Percentiles rank a stretch among this genome's conserved stretches.
Evolutionary conservation across 2,113 vertebrate genomes (phyloP).

Genomic region (Chamaetylas fuelleborni): DNA sequence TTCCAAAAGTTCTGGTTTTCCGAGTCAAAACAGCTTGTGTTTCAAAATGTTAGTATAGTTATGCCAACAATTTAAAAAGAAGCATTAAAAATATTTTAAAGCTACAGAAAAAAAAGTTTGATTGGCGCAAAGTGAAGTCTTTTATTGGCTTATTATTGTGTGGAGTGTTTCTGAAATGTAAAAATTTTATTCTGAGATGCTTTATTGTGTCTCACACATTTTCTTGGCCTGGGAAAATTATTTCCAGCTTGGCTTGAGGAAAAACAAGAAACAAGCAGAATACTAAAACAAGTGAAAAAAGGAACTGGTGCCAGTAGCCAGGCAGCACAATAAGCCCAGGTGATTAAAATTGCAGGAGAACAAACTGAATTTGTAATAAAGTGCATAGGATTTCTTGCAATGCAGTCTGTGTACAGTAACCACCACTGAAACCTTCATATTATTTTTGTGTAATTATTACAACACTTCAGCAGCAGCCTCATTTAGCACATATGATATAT

Average conservation of each 20-base stretch:
- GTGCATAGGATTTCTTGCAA: not conserved
- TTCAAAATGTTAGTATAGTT: not conserved
- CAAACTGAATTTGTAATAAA: not conserved
- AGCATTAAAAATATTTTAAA: not conserved
- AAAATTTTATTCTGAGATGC: not conserved
- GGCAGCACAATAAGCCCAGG: not conserved
- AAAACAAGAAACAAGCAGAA: not conserved
- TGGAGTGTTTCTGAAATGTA: not conserved
- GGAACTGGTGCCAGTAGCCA: not conserved
- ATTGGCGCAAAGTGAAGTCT: not conserved
- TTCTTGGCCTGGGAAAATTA: not conserved
- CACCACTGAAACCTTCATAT: not conserved
- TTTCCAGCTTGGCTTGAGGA: not conserved
- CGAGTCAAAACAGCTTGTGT: constrained; percentile 1
- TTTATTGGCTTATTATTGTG: constrained; percentile 11
- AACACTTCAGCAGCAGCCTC: not conserved
- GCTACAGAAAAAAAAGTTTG: not conserved
- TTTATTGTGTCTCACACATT: not conserved
- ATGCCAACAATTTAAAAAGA: not conserved
- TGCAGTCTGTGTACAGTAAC: not conserved
- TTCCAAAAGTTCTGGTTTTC: not conserved
- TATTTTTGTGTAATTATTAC: not conserved
- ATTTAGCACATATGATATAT: not conserved
- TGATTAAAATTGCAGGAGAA: not conserved
- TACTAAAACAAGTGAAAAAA: not conserved